Percentiles rank a stretch among this genome's conserved stretches.
Conservation (phyloP, 2,113 vertebrate species). For the Gymnogyps californianus region DNA sequence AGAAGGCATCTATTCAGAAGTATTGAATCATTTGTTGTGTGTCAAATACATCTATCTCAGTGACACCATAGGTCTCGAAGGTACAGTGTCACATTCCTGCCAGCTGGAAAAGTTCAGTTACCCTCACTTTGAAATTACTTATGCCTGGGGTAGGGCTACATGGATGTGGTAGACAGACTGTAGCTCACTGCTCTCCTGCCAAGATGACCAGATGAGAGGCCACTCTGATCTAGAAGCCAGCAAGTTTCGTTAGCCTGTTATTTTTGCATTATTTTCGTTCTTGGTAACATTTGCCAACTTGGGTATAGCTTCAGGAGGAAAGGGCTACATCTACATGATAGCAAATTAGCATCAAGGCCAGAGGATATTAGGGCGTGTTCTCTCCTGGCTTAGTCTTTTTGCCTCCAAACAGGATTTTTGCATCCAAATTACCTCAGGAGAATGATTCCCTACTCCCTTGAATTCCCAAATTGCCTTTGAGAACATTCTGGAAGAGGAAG, state of each 20-base stretch:
- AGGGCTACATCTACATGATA: background rate
- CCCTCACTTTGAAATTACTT: background rate
- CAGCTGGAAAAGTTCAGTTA: background rate
- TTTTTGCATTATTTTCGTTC: background rate
- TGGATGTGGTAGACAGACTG: background rate
- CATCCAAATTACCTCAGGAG: background rate
- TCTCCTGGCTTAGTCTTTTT: background rate
- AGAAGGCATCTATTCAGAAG: background rate
- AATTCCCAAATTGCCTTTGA: background rate
- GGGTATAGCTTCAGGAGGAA: background rate
- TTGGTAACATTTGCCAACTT: background rate
- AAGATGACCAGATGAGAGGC: fast-evolving
- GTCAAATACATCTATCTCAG: background rate
- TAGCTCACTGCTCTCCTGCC: background rate
- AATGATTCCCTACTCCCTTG: background rate
- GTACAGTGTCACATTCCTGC: background rate
- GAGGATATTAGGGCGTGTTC: background rate
- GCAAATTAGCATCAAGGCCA: background rate
- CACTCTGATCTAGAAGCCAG: background rate
- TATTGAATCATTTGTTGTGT: background rate
- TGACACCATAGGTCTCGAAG: background rate
- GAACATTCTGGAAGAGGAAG: background rate
- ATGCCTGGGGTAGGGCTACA: background rate
- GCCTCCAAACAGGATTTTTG: background rate
- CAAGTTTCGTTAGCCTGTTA: background rate